A percentile compares a stretch with the other conserved stretches of the same genome.
phyloP scores from a whole-genome alignment of 2,888 invertebrate species.

The Dryocosmus kuriphilus region DNA sequence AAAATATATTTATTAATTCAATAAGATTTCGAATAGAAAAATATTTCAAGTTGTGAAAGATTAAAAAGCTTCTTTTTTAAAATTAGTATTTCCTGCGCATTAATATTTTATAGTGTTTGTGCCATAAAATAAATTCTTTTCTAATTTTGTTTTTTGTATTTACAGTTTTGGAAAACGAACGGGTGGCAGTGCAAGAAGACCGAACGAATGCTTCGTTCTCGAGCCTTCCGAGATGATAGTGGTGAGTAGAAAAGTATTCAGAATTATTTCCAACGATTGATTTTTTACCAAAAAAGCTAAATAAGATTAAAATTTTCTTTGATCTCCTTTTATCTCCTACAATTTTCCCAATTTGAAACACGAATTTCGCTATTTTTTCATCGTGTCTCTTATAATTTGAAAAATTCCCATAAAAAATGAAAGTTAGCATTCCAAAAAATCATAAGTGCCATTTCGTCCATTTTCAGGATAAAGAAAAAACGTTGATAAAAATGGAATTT shows the following conservation, averaged over 20 bases:
- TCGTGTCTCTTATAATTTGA: no score
- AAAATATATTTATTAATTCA: neutral
- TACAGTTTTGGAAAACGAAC: constrained; percentile 91
- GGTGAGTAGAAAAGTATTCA: constrained; percentile 80
- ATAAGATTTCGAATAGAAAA: neutral
- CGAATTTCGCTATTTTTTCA: no score
- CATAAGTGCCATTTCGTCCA: no score
- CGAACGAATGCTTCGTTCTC: constrained; percentile 90
- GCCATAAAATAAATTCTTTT: neutral
- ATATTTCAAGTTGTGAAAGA: neutral
- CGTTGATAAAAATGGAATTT: no score
- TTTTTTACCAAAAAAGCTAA: neutral
- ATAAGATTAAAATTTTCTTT: no score
- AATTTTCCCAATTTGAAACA: no score
- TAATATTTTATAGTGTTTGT: neutral
- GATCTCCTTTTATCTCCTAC: no score
- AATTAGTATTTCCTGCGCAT: neutral
- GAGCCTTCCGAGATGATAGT: constrained; percentile 94
- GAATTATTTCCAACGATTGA: neutral
- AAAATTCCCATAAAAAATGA: no score
- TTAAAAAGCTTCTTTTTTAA: neutral
- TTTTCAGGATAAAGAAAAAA: no score
- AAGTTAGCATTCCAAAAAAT: no score
- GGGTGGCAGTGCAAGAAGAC: constrained; percentile 86
- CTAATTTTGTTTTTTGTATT: constrained; percentile 59